Percentiles rank a stretch among this genome's conserved stretches.
Evolutionary conservation across 2,113 vertebrate genomes (phyloP).

Genomic region (Elephantulus edwardii): DNA sequence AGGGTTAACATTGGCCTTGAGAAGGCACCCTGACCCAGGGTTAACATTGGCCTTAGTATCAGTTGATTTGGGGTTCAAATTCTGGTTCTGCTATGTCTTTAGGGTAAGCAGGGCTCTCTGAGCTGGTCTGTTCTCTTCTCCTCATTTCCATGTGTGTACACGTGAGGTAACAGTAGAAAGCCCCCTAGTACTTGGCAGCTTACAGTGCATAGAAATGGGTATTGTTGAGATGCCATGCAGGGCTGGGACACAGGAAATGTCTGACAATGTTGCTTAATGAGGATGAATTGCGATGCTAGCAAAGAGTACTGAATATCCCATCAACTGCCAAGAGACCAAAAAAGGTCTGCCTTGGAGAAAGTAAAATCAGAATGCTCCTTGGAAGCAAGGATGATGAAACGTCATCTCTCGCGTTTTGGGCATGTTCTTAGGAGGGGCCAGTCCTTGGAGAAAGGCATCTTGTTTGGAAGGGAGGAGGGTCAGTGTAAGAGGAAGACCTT

Average conservation of each 20-base stretch:
- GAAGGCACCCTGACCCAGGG: accelerated
- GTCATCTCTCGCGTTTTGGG: no score
- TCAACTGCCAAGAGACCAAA: no score
- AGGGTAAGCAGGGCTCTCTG: background rate
- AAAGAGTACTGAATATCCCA: no score
- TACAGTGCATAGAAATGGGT: background rate
- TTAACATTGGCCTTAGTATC: background rate
- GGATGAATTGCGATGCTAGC: no score
- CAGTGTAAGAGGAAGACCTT: no score
- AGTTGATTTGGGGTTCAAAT: background rate
- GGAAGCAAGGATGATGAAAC: no score
- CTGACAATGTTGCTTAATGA: background rate
- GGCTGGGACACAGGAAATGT: background rate
- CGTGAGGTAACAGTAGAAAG: background rate
- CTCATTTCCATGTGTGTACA: background rate
- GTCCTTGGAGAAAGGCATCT: no score
- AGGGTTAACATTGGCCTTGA: background rate
- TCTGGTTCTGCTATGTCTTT: background rate
- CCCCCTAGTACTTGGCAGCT: background rate
- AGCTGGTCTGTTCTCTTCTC: background rate
- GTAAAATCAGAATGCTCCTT: no score
- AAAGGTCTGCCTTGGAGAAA: no score
- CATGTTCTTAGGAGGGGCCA: no score
- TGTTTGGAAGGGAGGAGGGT: no score
- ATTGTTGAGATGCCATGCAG: background rate